Evolutionary conservation across 2,113 vertebrate species (phyloP).

Genomic region (Apus apus): DNA sequence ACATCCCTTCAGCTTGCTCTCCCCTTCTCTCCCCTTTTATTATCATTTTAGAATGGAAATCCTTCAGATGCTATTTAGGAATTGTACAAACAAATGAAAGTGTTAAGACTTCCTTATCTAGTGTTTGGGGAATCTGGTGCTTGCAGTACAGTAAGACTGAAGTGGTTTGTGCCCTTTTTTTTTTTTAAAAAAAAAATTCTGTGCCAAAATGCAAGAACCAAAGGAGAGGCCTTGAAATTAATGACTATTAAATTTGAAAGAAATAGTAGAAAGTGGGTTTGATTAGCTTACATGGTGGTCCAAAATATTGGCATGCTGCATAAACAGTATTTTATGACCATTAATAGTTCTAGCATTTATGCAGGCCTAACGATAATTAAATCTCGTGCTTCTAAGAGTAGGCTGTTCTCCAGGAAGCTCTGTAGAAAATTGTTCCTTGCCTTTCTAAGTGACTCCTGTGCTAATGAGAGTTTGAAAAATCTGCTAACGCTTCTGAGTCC

Average conservation of each 20-base stretch:
- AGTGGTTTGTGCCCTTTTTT: not conserved
- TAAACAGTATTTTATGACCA: not conserved
- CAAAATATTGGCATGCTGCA: not conserved
- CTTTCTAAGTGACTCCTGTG: not conserved
- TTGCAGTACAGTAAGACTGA: fast-evolving
- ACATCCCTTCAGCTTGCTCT: not conserved
- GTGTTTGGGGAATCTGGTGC: not conserved
- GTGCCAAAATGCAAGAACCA: not conserved
- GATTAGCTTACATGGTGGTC: not conserved
- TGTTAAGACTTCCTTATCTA: not conserved
- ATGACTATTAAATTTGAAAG: not conserved
- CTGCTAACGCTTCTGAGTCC: not conserved
- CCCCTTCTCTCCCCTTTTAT: not conserved
- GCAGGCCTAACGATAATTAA: not conserved
- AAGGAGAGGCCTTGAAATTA: not conserved
- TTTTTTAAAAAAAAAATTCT: not conserved
- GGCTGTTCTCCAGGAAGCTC: not conserved
- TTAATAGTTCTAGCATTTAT: not conserved
- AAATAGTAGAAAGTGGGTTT: not conserved
- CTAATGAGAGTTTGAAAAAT: not conserved
- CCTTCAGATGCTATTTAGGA: not conserved
- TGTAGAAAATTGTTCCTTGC: not conserved
- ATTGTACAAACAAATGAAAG: not conserved
- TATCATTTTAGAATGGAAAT: not conserved
- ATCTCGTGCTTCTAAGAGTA: not conserved